Conservation (phyloP, 35 echinoderm and acorn worm species). For the Patiria miniata region DNA sequence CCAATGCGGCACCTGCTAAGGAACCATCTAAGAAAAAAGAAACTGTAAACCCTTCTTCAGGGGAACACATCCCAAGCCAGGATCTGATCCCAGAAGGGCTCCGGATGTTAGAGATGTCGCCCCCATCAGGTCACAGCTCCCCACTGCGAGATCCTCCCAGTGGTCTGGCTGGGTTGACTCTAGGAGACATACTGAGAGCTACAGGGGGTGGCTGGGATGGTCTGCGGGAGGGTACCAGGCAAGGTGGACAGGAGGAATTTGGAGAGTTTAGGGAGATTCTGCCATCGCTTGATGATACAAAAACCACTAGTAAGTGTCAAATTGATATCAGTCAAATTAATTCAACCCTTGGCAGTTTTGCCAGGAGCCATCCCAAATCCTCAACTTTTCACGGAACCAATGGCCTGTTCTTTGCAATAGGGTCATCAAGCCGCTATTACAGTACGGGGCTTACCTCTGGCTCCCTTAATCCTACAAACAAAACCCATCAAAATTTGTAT, state of each 20-base stretch:
- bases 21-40: too few species aligned
- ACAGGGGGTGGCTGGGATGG: background rate
- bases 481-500: too few species aligned
- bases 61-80: background rate
- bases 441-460: too few species aligned
- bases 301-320: conserved; percentile 14
- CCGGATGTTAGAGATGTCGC: background rate
- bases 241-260: background rate
- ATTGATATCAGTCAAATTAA: too few species aligned
- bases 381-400: too few species aligned
- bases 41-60: too few species aligned
- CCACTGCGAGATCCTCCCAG: background rate
- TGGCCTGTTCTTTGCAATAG: too few species aligned
- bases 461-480: too few species aligned
- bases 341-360: too few species aligned
- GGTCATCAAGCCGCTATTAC: too few species aligned
- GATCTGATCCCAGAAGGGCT: background rate
- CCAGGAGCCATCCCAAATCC: too few species aligned
- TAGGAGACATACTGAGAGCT: background rate
- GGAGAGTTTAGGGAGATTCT: background rate
- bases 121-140: background rate
- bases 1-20: too few species aligned
- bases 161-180: background rate
- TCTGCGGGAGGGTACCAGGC: background rate
- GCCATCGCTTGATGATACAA: conserved; percentile 2